Evolutionary conservation across 92 coral and sea anemone genomes (phyloP).

Genomic region (Palythoa heliodiscus): DNA sequence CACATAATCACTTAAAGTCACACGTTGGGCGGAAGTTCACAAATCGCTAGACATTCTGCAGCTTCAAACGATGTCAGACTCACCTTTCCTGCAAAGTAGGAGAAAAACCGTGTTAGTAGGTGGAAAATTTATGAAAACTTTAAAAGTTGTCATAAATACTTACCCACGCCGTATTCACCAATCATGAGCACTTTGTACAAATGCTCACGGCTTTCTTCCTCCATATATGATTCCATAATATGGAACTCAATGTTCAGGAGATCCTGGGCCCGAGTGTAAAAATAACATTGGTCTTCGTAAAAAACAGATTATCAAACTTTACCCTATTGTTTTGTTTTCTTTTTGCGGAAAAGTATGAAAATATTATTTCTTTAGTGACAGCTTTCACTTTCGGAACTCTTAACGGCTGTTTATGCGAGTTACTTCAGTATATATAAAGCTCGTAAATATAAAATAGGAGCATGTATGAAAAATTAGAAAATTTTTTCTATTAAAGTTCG

Average conservation of each 20-base stretch:
- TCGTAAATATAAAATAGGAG: no score
- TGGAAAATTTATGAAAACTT: neutral
- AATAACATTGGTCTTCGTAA: no score
- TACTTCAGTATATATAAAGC: no score
- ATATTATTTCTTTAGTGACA: no score
- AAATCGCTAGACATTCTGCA: neutral
- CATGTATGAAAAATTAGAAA: no score
- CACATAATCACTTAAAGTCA: neutral
- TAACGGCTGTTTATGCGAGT: no score
- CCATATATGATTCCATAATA: neutral
- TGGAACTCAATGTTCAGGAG: neutral
- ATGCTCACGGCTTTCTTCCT: constrained; percentile 72
- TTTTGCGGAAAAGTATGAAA: no score
- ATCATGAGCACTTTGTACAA: constrained; percentile 91
- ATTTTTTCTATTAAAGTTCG: no score
- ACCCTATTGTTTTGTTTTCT: no score
- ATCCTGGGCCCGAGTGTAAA: neutral
- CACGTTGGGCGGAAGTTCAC: neutral
- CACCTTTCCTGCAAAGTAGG: constrained; percentile 82
- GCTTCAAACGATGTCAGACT: constrained; percentile 4
- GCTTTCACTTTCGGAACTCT: no score
- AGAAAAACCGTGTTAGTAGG: neutral
- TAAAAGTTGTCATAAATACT: neutral
- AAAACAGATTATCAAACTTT: no score
- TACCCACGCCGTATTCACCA: constrained; percentile 95